Percentiles rank a stretch among this genome's conserved stretches.
Evolutionary conservation across 2,797 vertebrate genomes (phyloP).

Genomic region (Myotis vivesi): DNA sequence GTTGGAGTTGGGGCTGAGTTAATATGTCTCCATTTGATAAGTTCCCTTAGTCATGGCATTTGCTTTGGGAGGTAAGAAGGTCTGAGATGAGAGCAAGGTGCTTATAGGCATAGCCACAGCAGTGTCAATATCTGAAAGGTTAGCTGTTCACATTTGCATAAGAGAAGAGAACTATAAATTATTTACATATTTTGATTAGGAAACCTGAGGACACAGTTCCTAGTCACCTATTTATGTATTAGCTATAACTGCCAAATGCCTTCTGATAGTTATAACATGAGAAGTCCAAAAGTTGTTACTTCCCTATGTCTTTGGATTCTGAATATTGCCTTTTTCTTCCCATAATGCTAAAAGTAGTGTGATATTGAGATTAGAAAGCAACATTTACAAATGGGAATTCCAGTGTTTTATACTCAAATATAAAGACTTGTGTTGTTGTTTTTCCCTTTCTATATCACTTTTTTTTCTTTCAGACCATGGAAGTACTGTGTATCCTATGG

Average conservation of each 20-base stretch:
- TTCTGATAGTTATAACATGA: background rate
- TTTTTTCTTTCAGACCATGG: background rate
- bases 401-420: background rate
- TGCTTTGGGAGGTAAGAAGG: background rate
- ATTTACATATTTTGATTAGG: slow-evolving; percentile 24
- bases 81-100: background rate
- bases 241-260: background rate
- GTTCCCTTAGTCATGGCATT: background rate
- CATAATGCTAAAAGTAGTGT: background rate
- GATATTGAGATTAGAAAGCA: background rate
- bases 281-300: background rate
- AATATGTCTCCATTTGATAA: background rate
- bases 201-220: background rate
- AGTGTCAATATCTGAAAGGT: background rate
- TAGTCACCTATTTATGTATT: background rate
- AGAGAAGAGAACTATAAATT: background rate
- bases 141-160: background rate
- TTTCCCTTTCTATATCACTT: background rate
- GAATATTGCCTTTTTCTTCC: background rate
- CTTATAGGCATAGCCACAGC: background rate
- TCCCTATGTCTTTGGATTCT: slow-evolving; percentile 1
- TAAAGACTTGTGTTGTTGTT: background rate
- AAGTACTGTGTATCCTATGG: background rate
- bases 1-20: background rate
- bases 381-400: background rate